Conservation (phyloP, 2,113 vertebrate genomes). For the Albula glossodonta region DNA sequence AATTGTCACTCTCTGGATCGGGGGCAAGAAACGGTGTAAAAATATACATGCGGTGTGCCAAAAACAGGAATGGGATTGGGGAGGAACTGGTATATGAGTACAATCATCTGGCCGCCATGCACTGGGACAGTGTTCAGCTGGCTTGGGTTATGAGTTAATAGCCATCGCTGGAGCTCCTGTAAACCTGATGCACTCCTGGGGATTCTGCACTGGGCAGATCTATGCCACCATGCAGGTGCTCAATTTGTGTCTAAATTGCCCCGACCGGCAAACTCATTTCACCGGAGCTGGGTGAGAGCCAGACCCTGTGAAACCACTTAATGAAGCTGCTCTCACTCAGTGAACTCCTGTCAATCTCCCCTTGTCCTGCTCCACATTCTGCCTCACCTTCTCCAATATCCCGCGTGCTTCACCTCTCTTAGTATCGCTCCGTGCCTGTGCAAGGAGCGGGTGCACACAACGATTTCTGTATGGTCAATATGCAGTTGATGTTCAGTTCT, state of each 20-base stretch:
- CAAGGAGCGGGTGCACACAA: neutral
- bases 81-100: constrained; percentile 16
- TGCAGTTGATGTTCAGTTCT: neutral
- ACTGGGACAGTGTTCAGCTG: constrained; percentile 5
- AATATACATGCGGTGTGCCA: neutral
- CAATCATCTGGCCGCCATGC: constrained; percentile 9
- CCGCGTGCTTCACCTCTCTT: neutral
- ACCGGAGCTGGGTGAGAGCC: constrained; percentile 35
- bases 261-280: constrained; percentile 49
- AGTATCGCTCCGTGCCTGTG: neutral
- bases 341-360: constrained; percentile 46
- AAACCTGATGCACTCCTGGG: constrained; percentile 15
- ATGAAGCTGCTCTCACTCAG: constrained; percentile 46
- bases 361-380: constrained; percentile 31
- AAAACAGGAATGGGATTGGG: constrained; percentile 17
- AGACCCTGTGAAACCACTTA: constrained; percentile 45
- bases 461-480: neutral
- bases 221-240: constrained; percentile 36
- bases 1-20: constrained; percentile 33
- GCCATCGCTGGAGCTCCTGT: constrained; percentile 17
- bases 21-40: constrained; percentile 17
- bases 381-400: constrained; percentile 16
- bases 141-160: constrained; percentile 23
- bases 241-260: constrained; percentile 55
- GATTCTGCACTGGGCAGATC: constrained; percentile 24